These are phyloP conservation scores for Hoplodrina ambigua DNA, from an alignment of 2,888 invertebrate species.

Conservation along the genomic window DNA sequence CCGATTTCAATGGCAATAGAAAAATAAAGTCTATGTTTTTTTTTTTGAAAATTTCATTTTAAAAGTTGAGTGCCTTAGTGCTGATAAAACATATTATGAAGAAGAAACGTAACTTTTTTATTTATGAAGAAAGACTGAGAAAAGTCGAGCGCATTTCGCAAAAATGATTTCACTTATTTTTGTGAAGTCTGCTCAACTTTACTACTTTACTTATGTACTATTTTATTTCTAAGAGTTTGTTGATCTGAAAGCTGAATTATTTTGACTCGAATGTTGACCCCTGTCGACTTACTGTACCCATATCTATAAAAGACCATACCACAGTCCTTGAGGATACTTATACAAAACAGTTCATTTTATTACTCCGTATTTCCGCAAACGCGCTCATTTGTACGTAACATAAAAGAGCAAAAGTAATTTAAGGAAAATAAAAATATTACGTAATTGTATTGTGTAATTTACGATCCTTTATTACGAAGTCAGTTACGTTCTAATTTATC, in stretches of 20 bases:
- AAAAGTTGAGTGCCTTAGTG: too few relatives aligned
- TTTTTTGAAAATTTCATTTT: background rate
- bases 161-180: background rate
- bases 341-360: conserved; percentile 44
- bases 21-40: background rate
- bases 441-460: conserved; percentile 71
- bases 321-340: conserved; percentile 43
- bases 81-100: too few relatives aligned
- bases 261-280: background rate
- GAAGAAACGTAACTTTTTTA: too few relatives aligned
- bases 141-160: background rate
- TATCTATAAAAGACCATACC: background rate
- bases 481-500: conserved; percentile 61
- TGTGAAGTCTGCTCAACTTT: too few relatives aligned
- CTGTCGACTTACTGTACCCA: background rate
- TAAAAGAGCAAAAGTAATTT: conserved; percentile 55
- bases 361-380: conserved; percentile 37
- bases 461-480: conserved; percentile 63
- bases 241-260: conserved; percentile 2
- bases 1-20: too few relatives aligned
- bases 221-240: conserved; percentile 4
- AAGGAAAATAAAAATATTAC: conserved; percentile 70
- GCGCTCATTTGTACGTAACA: conserved; percentile 46
- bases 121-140: background rate
- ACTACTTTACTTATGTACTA: too few relatives aligned